Conservation (phyloP, 2,888 invertebrate species). For the Nephrocerus scutellatus region DNA sequence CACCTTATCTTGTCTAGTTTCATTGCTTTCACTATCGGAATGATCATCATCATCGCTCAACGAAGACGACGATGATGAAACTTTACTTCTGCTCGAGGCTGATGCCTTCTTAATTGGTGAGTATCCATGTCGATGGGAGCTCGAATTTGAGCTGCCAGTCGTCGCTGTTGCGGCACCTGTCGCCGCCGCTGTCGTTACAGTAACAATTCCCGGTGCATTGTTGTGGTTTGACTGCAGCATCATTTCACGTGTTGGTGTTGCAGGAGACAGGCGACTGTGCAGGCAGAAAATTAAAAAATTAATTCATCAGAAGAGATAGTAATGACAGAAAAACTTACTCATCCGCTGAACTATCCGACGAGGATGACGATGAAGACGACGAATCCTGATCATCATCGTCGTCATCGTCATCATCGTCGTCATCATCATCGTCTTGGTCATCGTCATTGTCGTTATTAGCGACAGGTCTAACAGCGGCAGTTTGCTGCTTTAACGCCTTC, state of each 20-base stretch:
- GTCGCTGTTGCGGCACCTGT: background rate
- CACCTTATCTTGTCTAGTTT: slow-evolving; percentile 29
- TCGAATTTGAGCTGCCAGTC: too few relatives aligned
- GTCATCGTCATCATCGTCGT: slow-evolving; percentile 13
- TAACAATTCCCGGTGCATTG: too few relatives aligned
- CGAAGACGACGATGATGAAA: slow-evolving; percentile 24
- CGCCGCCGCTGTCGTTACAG: background rate
- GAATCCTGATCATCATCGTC: slow-evolving; percentile 24
- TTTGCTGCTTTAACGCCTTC: slow-evolving; percentile 8
- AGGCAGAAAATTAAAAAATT: too few relatives aligned
- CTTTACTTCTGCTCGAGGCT: slow-evolving; percentile 29
- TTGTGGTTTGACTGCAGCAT: slow-evolving; percentile 3
- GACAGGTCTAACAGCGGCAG: too few relatives aligned
- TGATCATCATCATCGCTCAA: slow-evolving; percentile 21
- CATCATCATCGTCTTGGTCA: slow-evolving; percentile 19
- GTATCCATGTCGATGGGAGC: slow-evolving; percentile 25
- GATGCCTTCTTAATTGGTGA: slow-evolving; percentile 28
- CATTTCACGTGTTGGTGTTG: too few relatives aligned
- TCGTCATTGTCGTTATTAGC: slow-evolving; percentile 17
- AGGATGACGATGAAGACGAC: slow-evolving; percentile 27
- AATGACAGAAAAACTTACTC: slow-evolving; percentile 22
- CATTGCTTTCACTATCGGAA: slow-evolving; percentile 33
- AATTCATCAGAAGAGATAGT: too few relatives aligned
- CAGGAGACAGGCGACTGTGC: too few relatives aligned
- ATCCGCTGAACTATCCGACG: slow-evolving; percentile 26